phyloP scores from a whole-genome alignment of 1,140 invertebrate genomes.

The Drosophila kohkoa region DNA sequence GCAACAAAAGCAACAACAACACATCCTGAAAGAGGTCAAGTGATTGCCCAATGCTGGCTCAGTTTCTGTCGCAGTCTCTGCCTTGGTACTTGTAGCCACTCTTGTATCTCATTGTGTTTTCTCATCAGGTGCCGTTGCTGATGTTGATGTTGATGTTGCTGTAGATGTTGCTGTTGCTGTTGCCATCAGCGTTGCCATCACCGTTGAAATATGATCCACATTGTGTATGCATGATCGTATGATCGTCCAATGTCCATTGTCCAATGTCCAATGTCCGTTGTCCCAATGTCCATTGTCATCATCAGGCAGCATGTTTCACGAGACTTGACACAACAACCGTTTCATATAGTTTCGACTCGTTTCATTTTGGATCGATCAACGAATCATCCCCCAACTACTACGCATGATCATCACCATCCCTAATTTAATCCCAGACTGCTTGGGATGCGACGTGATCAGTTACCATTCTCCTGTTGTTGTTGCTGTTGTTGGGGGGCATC shows the following conservation, averaged over 20 bases:
- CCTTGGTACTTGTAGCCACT: conserved; percentile 20
- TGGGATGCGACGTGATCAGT: conserved; percentile 62
- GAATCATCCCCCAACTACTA: conserved; percentile 13
- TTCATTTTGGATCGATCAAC: not conserved
- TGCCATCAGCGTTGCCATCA: conserved; percentile 20
- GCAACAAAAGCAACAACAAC: conserved; percentile 64
- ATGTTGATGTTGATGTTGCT: not conserved
- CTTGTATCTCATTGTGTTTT: conserved; percentile 78
- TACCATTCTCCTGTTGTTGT: conserved; percentile 58
- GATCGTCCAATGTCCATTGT: conserved; percentile 41
- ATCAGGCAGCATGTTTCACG: conserved; percentile 32
- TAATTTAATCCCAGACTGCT: conserved; percentile 14
- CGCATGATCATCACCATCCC: conserved; percentile 23
- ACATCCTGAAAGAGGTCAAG: conserved; percentile 83
- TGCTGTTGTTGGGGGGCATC: conserved; percentile 66
- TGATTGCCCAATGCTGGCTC: conserved; percentile 67
- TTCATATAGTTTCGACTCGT: conserved; percentile 6
- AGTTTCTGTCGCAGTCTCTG: conserved; percentile 11
- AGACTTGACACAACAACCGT: conserved; percentile 16
- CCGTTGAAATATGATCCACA: conserved; percentile 77
- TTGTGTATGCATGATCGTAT: conserved; percentile 81
- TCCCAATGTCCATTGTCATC: conserved; percentile 38
- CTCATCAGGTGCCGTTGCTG: conserved; percentile 70
- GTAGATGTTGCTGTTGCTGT: conserved; percentile 4
- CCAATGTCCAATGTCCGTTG: conserved; percentile 18